Evolutionary conservation across 1,140 invertebrate genomes (phyloP).

Genomic region (Scaptomyza pallida): DNA sequence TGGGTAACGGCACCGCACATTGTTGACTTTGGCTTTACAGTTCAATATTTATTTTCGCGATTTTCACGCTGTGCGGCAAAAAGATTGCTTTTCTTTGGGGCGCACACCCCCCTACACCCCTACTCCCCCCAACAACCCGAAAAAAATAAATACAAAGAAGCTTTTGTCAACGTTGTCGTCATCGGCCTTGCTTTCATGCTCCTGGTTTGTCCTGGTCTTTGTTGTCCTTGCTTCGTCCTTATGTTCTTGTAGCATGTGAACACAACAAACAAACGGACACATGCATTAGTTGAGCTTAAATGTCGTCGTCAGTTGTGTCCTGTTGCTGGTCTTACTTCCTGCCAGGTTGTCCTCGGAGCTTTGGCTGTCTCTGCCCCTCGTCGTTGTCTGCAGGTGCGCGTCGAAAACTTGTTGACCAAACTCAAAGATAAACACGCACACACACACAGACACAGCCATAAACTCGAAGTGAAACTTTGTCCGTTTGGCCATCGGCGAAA

Average conservation of each 20-base stretch:
- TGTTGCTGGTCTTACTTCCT: constrained; percentile 7
- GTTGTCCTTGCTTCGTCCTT: constrained; percentile 21
- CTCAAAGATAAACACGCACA: constrained; percentile 72
- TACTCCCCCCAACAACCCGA: no score
- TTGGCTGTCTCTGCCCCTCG: no score
- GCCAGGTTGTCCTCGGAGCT: neutral
- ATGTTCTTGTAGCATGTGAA: constrained; percentile 51
- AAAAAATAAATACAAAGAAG: constrained; percentile 21
- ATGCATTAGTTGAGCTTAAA: constrained; percentile 80
- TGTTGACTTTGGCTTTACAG: constrained; percentile 83
- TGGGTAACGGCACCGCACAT: constrained; percentile 16
- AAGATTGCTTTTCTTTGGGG: constrained; percentile 61
- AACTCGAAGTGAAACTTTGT: constrained; percentile 50
- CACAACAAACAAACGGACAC: constrained; percentile 74
- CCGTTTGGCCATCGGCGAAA: constrained; percentile 49
- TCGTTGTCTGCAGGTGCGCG: constrained; percentile 67
- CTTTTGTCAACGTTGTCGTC: constrained; percentile 38
- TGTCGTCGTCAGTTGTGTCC: constrained; percentile 54
- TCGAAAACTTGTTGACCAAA: constrained; percentile 79
- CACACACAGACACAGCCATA: constrained; percentile 45
- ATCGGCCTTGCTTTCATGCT: neutral
- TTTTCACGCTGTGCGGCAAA: constrained; percentile 71
- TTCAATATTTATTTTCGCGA: constrained; percentile 84
- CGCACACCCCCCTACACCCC: neutral
- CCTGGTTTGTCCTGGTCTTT: neutral